Conservation (phyloP, 1,140 invertebrate genomes). For the Theocolax elegans region DNA sequence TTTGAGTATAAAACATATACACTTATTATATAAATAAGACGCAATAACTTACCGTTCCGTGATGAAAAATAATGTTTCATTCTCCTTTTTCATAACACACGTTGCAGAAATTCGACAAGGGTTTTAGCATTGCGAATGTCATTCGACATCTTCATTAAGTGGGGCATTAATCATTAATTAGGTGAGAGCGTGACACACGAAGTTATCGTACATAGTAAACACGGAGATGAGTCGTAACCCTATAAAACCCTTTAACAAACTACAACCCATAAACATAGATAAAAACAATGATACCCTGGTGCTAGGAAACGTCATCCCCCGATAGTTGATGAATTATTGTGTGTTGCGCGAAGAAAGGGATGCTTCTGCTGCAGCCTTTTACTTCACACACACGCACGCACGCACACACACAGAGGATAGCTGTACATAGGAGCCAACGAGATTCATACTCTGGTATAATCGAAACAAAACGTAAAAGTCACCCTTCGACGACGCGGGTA, state of each 20-base stretch:
- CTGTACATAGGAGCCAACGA: too few species aligned
- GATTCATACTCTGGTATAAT: too few species aligned
- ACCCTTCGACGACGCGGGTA: conserved; percentile 62
- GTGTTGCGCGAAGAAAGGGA: too few species aligned
- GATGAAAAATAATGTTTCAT: not conserved
- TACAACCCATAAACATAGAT: conserved; percentile 2
- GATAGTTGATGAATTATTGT: not conserved
- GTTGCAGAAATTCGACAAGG: not conserved
- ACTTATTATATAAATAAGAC: too few species aligned
- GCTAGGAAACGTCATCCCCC: not conserved
- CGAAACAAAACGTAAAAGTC: conserved; percentile 60
- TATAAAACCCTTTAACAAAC: conserved; percentile 13
- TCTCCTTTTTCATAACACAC: too few species aligned
- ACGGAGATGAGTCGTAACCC: not conserved
- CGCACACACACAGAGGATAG: too few species aligned
- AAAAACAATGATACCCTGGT: conserved; percentile 2
- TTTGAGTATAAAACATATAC: too few species aligned
- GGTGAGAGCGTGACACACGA: not conserved
- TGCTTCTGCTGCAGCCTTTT: too few species aligned
- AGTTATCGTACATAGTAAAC: not conserved
- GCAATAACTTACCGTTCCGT: too few species aligned
- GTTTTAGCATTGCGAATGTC: not conserved
- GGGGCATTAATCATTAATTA: conserved; percentile 24
- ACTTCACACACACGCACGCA: too few species aligned
- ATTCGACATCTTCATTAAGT: not conserved